Conservation (phyloP, 2,113 vertebrate species). For the Nicator chloris region DNA sequence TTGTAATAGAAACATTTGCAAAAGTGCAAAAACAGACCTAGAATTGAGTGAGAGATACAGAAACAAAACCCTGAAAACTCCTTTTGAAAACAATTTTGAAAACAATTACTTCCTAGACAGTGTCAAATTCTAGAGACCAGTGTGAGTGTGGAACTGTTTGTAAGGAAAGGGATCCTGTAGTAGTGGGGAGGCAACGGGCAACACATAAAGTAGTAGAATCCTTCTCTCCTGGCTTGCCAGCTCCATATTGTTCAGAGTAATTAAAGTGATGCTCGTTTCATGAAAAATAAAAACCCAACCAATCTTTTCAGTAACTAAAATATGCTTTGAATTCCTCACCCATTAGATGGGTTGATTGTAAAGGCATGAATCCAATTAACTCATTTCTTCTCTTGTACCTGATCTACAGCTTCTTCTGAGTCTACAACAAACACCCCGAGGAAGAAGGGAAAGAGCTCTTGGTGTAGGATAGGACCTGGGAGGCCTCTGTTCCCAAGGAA, state of each 20-base stretch:
- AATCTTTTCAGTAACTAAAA: background rate
- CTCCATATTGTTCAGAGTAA: too few species aligned
- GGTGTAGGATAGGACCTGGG: background rate
- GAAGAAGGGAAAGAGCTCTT: background rate
- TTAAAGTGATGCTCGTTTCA: background rate
- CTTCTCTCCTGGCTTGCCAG: too few species aligned
- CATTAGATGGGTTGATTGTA: background rate
- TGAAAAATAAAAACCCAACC: background rate
- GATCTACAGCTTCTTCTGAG: slow-evolving; percentile 36
- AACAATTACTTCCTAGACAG: too few species aligned
- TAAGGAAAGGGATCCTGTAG: too few species aligned
- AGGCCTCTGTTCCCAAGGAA: background rate
- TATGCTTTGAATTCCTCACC: background rate
- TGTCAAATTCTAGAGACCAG: too few species aligned
- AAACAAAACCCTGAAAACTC: too few species aligned
- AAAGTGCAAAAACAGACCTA: too few species aligned
- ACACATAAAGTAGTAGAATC: too few species aligned
- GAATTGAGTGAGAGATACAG: too few species aligned
- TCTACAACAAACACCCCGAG: background rate
- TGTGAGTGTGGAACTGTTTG: too few species aligned
- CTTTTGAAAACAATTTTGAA: too few species aligned
- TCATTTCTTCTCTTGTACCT: background rate
- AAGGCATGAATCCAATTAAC: background rate
- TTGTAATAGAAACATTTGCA: background rate
- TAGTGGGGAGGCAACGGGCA: too few species aligned